Conservation (phyloP, 2,888 invertebrate genomes). For the Drosophila longiperda region DNA sequence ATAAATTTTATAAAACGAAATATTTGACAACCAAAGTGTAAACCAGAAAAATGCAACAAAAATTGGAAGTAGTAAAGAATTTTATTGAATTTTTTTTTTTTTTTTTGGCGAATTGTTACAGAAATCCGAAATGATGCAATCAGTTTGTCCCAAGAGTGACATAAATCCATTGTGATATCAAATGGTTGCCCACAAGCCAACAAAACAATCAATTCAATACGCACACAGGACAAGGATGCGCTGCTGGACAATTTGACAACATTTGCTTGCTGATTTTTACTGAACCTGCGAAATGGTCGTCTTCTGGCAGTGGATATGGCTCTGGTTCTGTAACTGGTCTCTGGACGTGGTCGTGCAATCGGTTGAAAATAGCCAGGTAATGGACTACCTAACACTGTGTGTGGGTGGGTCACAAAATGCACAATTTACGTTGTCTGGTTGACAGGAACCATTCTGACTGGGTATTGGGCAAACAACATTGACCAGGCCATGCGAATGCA, state of each 20-base stretch:
- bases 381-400: conserved; percentile 22
- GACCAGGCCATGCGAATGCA: conserved; percentile 27
- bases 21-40: conserved; percentile 29
- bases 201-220: conserved; percentile 50
- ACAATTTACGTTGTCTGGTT: conserved; percentile 16
- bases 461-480: conserved; percentile 26
- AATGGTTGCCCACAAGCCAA: conserved; percentile 23
- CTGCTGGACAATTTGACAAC: conserved; percentile 49
- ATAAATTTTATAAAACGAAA: conserved; percentile 34
- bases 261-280: conserved; percentile 12
- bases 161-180: conserved; percentile 70
- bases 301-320: neutral
- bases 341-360: conserved; percentile 45
- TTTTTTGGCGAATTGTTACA: conserved; percentile 54
- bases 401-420: conserved; percentile 25
- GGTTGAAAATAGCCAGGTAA: conserved; percentile 45
- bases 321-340: conserved; percentile 1
- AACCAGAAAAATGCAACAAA: conserved; percentile 22
- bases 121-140: conserved; percentile 73
- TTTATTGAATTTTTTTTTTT: conserved; percentile 35
- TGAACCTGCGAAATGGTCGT: conserved; percentile 7
- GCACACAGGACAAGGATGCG: conserved; percentile 31
- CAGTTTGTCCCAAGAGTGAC: conserved; percentile 69
- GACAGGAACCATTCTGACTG: conserved; percentile 30
- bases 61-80: conserved; percentile 12